A percentile compares a stretch with the other conserved stretches of the same genome.
phyloP scores from a whole-genome alignment of 1,140 invertebrate species.

The Aphelinus atriplicis region DNA sequence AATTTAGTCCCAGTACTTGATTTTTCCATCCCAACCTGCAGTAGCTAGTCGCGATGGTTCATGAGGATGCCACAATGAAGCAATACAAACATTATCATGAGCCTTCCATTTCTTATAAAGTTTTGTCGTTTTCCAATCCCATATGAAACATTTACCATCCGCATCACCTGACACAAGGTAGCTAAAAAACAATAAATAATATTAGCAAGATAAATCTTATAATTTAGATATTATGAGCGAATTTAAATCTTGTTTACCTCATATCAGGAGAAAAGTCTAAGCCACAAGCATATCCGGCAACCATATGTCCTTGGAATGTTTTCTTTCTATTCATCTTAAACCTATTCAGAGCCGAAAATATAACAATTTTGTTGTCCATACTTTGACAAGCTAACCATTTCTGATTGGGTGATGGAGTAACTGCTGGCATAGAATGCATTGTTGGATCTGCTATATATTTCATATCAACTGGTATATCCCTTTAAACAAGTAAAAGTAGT shows the following conservation, averaged over 20 bases:
- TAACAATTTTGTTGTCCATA: slow-evolving; percentile 99
- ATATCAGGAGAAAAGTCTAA: slow-evolving; percentile 99
- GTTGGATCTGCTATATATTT: slow-evolving; percentile 99
- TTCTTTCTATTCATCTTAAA: slow-evolving; percentile 99
- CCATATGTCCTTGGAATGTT: slow-evolving; percentile 98
- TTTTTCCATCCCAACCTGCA: slow-evolving; percentile 97
- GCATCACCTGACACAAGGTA: slow-evolving; percentile 99
- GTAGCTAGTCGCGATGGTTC: slow-evolving; percentile 96
- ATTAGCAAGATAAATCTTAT: background rate
- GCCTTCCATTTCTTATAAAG: slow-evolving; percentile 99
- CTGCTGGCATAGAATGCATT: slow-evolving; percentile 99
- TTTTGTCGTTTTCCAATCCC: slow-evolving; percentile 99
- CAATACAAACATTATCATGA: slow-evolving; percentile 97
- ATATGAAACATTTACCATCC: slow-evolving; percentile 98
- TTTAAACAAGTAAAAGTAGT: slow-evolving; percentile 58
- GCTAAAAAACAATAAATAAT: slow-evolving; percentile 68
- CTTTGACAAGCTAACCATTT: slow-evolving; percentile 99
- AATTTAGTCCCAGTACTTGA: slow-evolving; percentile 97
- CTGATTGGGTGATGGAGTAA: slow-evolving; percentile 93
- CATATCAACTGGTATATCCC: slow-evolving; percentile 99
- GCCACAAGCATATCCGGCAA: slow-evolving; percentile 97
- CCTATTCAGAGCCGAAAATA: slow-evolving; percentile 96
- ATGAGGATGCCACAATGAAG: slow-evolving; percentile 97
- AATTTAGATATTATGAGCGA: background rate
- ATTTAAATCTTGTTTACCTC: slow-evolving; percentile 71